Evolutionary conservation across 2,888 invertebrate species (phyloP).

Genomic region (Hymenopus coronatus): DNA sequence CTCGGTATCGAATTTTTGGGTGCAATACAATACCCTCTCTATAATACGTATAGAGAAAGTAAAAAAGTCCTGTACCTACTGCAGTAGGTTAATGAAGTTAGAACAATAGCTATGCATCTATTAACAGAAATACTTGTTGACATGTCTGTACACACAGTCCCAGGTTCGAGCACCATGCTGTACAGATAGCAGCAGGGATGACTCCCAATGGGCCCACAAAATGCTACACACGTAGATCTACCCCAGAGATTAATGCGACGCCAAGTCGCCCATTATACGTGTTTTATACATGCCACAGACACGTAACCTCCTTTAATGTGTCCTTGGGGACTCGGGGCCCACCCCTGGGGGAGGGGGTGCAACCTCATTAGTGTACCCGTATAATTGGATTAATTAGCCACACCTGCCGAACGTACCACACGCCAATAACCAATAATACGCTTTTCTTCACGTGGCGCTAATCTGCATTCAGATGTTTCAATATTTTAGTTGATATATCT

Average conservation of each 20-base stretch:
- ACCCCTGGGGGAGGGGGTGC: not conserved
- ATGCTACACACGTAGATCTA: not conserved
- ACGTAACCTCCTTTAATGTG: not conserved
- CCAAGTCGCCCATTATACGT: not conserved
- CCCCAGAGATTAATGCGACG: not conserved
- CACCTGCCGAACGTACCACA: not conserved
- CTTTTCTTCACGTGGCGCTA: not conserved
- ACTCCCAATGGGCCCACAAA: not conserved
- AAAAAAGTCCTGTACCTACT: too few species aligned
- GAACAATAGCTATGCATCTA: too few species aligned
- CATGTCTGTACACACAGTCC: too few species aligned
- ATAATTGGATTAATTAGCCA: not conserved
- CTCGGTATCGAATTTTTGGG: too few species aligned
- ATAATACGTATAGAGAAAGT: too few species aligned
- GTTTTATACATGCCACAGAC: not conserved
- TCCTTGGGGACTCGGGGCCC: not conserved
- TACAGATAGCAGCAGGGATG: not conserved
- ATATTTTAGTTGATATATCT: too few species aligned
- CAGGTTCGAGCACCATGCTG: too few species aligned
- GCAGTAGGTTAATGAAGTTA: too few species aligned
- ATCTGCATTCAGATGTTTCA: too few species aligned
- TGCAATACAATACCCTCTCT: too few species aligned
- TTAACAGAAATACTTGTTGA: too few species aligned
- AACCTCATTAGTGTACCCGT: not conserved
- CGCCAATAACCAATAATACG: not conserved